These are phyloP conservation scores for Spondyliosoma cantharus DNA, from an alignment of 2,797 vertebrate genomes.

Conservation along the genomic window DNA sequence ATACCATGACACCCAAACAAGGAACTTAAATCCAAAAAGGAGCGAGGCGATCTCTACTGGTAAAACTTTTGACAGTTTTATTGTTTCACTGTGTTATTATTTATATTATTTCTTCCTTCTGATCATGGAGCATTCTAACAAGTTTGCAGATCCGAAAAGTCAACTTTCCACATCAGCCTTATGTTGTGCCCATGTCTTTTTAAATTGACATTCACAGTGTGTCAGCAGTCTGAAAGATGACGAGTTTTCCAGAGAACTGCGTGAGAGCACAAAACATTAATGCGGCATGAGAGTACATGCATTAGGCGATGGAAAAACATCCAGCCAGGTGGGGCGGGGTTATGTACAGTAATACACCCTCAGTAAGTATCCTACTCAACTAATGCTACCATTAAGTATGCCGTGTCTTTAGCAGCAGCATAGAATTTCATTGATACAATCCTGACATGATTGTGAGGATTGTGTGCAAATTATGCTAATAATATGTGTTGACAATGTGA, in stretches of 20 bases:
- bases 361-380: slow-evolving; percentile 68
- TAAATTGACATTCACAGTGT: slow-evolving; percentile 43
- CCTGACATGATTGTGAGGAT: slow-evolving; percentile 69
- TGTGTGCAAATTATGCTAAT: slow-evolving; percentile 54
- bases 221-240: slow-evolving; percentile 49
- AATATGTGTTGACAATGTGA: slow-evolving; percentile 48
- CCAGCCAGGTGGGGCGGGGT: slow-evolving; percentile 55
- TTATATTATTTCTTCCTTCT: neutral
- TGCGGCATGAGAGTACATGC: slow-evolving; percentile 51
- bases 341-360: slow-evolving; percentile 58
- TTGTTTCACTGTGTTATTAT: neutral
- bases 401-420: slow-evolving; percentile 66
- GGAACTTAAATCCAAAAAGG: neutral
- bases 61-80: neutral
- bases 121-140: neutral
- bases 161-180: neutral
- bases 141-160: neutral
- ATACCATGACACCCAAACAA: neutral
- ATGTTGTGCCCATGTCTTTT: neutral
- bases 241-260: slow-evolving; percentile 46
- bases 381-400: slow-evolving; percentile 73
- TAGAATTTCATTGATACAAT: slow-evolving; percentile 76
- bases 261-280: slow-evolving; percentile 61
- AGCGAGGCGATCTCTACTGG: neutral
- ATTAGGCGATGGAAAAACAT: slow-evolving; percentile 72